Evolutionary conservation across 2,888 invertebrate genomes (phyloP).

Genomic region (Lasioglossum lativentre): DNA sequence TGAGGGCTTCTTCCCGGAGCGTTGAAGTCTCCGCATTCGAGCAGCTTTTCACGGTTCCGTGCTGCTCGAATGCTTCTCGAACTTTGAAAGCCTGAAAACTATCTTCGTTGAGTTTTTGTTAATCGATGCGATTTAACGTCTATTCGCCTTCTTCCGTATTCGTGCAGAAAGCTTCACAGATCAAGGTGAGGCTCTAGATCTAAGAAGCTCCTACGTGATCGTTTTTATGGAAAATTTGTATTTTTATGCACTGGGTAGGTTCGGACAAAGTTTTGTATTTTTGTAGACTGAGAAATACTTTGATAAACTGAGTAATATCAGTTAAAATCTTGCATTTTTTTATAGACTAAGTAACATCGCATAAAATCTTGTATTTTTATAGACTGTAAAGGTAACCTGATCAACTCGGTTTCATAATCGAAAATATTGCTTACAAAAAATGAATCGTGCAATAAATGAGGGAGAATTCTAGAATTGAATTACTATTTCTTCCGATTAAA

Average conservation of each 20-base stretch:
- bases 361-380: not conserved
- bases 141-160: not conserved
- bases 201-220: not conserved
- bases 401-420: not conserved
- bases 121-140: not conserved
- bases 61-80: not conserved
- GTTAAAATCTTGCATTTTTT: not conserved
- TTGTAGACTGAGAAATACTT: not conserved
- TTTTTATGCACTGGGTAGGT: not conserved
- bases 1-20: constrained; percentile 21
- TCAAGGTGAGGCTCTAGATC: too few relatives aligned
- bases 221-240: not conserved
- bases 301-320: not conserved
- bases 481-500: not conserved
- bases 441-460: not conserved
- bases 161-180: not conserved
- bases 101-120: not conserved
- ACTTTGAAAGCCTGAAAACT: not conserved
- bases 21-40: constrained; percentile 27
- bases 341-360: not conserved
- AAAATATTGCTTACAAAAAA: not conserved
- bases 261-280: not conserved
- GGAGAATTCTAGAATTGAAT: not conserved
- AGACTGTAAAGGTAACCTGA: not conserved
- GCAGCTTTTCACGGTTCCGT: not conserved